Evolutionary conservation across 1,140 invertebrate species (phyloP).

Genomic region (Leguminivora glycinivorella): DNA sequence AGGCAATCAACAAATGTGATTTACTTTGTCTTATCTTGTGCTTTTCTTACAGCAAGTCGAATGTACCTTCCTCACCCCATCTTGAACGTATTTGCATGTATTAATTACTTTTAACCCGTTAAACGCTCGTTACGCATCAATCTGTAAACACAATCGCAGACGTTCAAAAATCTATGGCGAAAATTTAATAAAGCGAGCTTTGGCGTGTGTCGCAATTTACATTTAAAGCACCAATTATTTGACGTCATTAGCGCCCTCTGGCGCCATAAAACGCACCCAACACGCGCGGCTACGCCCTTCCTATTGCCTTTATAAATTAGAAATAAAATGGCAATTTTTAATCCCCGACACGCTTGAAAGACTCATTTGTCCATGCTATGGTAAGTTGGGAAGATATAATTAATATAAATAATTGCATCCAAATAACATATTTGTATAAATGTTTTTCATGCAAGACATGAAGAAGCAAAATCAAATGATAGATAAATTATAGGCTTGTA

Average conservation of each 20-base stretch:
- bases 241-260: conserved; percentile 74
- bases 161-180: conserved; percentile 25
- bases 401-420: no score
- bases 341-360: conserved; percentile 31
- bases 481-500: no score
- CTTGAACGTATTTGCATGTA: not conserved
- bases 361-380: conserved; percentile 5
- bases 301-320: conserved; percentile 69
- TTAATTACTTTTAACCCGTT: conserved; percentile 15
- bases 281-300: conserved; percentile 51
- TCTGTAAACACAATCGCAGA: conserved; percentile 14
- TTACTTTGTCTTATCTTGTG: not conserved
- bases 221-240: conserved; percentile 78
- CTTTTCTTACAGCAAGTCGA: not conserved
- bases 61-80: not conserved
- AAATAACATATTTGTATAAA: no score
- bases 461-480: no score
- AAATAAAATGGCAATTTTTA: conserved; percentile 68
- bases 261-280: conserved; percentile 74
- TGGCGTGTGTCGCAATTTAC: conserved; percentile 74
- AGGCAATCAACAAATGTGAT: no score
- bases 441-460: no score
- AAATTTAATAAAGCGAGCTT: conserved; percentile 74
- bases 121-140: not conserved
- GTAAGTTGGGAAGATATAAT: conserved; percentile 7